Base-by-base conservation (phyloP, 2,888 invertebrate genomes). In the Nomada flava region DNA sequence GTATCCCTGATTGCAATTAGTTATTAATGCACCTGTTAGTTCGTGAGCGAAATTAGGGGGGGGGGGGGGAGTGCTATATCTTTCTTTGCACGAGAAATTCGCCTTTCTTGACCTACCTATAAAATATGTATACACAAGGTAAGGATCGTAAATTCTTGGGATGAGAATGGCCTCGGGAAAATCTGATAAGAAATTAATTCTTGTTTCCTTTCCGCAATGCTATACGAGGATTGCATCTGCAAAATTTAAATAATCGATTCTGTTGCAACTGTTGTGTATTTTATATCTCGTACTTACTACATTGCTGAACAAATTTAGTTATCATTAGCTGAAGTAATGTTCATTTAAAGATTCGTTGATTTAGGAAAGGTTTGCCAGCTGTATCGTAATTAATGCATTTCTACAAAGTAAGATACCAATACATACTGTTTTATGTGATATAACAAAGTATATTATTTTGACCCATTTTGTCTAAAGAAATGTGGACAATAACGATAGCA, bases 121-220 rank as follows among this genome's bases (percentile, higher is more conserved):
- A 18, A 77, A 73, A 67, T 77, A 77, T 77, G 52, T 47, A 77
- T n/a, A 13, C 42, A n/a, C 26, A 15, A 26, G 42, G 15, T 11
- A 42, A 18, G 42, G 50, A 18, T 57, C 50, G 57, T 42, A 76
- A 76, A 20, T 64, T 64, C 26, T n/a, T 42, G n/a, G 42, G 9
- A 44, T 52, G 26, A 76, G 64, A 71, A 59, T 64, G 59, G 20
- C 42, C 15, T 10, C 4, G 2, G 20, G 36, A 36, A 20, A 55
- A 23, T 13, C 5, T 10, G 7, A n/a, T 15, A 44, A 1, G 18
- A 53, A 15, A 23, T 55, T 29, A 50, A 15, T 18, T 47, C 44
- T 4, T 11, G 7, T 47, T 18, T 47, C n/a, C 42, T 15, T 26
- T 13, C 23, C 18, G 52, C 11, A 36, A 53, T 52, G 29, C 53